Evolutionary conservation across 2,797 vertebrate species (phyloP), one percentile per base, ranked within the genome.

Genomic region (Chelon auratus): DNA sequence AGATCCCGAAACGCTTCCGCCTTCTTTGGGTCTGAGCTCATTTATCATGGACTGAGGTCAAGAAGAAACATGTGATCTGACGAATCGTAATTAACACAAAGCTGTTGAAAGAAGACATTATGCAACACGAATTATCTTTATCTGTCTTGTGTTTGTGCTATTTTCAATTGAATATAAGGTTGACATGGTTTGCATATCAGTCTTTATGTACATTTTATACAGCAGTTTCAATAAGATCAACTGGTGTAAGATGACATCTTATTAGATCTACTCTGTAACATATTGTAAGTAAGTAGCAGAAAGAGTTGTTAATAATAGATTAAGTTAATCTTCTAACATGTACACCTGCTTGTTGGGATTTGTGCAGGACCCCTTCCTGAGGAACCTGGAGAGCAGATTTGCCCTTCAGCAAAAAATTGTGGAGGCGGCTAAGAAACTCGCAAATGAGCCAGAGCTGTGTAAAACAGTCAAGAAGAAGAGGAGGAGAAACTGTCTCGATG

Each of bases 401-500:
- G 92, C 97, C n/a, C 96, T 99, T 78, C 98, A 99, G 85, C 96
- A 96, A 72, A 98, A 98, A 91, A 95, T 99, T 52, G 96, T 99
- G 48, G 97, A 99, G 92, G 98, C 98, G 9, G 96, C 96, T 0
- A 98, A 97, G 90, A 99, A 97, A 89, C 95, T 99, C 3, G 97
- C 97, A 17, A 95, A 87, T 0, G 98, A 99, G 87, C 22, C 95
- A 3, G 97, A 99, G 66, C 85, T 99, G 61, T 95, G 95, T 82
- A 99, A 99, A 91, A 98, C 96, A 0, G 96, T 98, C 69, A 99
- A 96, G 92, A 98, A 97, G 86, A 98, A 97, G 82, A 94, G 98
- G 81, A 96, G 97, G 78, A 96, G 97, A 52, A 98, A 99, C 62
- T 98, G 97, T 68, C 67, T 94, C 20, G 97, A 97, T 12, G 96